Conservation (phyloP, 2,888 invertebrate genomes). For the Ligdia adustata region DNA sequence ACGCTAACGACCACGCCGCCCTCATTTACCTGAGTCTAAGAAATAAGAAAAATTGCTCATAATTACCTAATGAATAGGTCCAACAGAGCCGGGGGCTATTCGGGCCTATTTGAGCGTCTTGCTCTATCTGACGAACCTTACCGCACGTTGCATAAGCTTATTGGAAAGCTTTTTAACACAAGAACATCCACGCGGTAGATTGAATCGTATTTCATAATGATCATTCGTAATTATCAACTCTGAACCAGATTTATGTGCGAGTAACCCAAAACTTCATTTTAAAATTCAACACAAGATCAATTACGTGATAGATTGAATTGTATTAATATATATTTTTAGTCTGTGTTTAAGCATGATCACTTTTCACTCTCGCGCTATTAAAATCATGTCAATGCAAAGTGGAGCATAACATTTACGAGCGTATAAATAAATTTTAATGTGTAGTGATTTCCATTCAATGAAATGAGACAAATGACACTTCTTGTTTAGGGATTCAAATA, state of each 20-base stretch:
- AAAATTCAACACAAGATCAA: conserved; percentile 40
- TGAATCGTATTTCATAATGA: conserved; percentile 61
- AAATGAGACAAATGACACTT: conserved; percentile 29
- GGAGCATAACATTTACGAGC: conserved; percentile 22
- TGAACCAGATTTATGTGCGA: conserved; percentile 55
- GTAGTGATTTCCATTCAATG: conserved; percentile 39
- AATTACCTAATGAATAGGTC: conserved; percentile 62
- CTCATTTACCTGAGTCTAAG: conserved; percentile 51
- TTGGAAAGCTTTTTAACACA: conserved; percentile 51
- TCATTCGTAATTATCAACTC: conserved; percentile 54
- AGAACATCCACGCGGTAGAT: conserved; percentile 50
- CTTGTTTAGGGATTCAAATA: conserved; percentile 18
- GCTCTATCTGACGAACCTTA: conserved; percentile 44
- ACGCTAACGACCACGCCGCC: conserved; percentile 14
- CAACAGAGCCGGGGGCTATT: conserved; percentile 38
- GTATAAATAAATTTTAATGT: conserved; percentile 29
- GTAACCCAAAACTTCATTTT: conserved; percentile 56
- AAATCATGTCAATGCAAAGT: conserved; percentile 25
- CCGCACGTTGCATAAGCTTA: conserved; percentile 53
- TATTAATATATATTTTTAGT: conserved; percentile 31
- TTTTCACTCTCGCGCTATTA: conserved; percentile 25
- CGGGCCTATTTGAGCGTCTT: conserved; percentile 42
- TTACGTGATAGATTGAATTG: conserved; percentile 46
- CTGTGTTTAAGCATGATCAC: conserved; percentile 15
- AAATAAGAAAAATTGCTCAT: conserved; percentile 50